Conservation (phyloP, 2,113 vertebrate species). For the Cettia cetti region DNA sequence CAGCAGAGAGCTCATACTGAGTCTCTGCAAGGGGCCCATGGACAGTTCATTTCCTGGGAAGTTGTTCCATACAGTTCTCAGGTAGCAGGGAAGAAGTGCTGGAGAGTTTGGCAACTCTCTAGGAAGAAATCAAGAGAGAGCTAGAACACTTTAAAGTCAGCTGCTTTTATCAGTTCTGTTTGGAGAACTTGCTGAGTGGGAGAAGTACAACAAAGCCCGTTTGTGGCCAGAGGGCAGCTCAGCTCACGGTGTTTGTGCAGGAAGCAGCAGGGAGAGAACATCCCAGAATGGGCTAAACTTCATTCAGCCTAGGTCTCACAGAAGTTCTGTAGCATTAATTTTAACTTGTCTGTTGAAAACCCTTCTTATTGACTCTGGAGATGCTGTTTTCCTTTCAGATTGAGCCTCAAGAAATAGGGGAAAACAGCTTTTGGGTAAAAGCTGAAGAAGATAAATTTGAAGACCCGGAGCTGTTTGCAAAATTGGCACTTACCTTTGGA, state of each 20-base stretch:
- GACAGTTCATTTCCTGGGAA: neutral
- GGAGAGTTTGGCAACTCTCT: neutral
- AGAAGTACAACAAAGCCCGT: rapidly evolving
- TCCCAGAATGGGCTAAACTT: rapidly evolving
- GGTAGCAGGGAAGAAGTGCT: neutral
- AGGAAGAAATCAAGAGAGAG: neutral
- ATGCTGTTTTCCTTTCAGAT: slow-evolving; percentile 82
- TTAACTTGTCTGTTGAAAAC: neutral
- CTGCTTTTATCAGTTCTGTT: neutral
- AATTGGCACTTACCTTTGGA: slow-evolving; percentile 88
- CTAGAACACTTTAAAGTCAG: too few species aligned
- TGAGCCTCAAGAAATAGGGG: slow-evolving; percentile 91
- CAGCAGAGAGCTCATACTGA: neutral
- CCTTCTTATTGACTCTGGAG: neutral
- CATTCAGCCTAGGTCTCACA: neutral
- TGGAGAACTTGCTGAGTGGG: neutral
- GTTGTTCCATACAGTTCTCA: rapidly evolving
- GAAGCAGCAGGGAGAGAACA: too few species aligned
- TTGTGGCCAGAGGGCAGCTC: neutral
- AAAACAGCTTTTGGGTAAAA: slow-evolving; percentile 98
- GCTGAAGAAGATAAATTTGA: slow-evolving; percentile 94
- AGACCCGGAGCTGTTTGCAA: slow-evolving; percentile 88
- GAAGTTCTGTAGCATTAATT: neutral
- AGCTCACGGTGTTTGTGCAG: neutral
- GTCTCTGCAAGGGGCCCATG: neutral